These are phyloP conservation scores for Dicrurus megarhynchus DNA, from an alignment of 2,113 vertebrate species.

Conservation along the genomic window DNA sequence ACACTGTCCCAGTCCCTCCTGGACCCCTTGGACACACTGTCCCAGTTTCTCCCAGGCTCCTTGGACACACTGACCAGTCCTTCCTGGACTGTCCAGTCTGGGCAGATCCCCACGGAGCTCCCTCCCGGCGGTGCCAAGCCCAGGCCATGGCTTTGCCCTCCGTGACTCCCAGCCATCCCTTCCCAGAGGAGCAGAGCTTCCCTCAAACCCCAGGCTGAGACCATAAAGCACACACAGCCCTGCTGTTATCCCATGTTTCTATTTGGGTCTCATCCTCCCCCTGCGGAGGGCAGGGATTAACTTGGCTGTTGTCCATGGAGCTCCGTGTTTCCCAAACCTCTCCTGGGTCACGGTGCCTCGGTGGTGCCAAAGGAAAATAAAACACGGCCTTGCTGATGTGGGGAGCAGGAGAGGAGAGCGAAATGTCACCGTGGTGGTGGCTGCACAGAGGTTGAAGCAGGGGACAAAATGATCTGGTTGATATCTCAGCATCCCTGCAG, in stretches of 20 bases:
- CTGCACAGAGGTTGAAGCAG: background rate
- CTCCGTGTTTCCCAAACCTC: rapidly evolving
- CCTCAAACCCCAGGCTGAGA: background rate
- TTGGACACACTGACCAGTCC: background rate
- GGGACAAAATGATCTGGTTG: background rate
- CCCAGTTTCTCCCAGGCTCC: background rate
- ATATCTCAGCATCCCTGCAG: background rate
- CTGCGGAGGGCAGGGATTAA: background rate
- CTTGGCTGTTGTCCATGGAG: background rate
- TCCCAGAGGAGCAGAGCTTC: background rate
- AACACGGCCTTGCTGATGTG: background rate
- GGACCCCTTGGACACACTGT: background rate
- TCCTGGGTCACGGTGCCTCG: background rate
- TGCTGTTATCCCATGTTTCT: background rate
- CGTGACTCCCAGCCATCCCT: background rate
- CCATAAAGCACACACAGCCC: background rate
- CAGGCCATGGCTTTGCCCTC: background rate
- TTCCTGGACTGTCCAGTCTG: rapidly evolving
- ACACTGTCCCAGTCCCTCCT: background rate
- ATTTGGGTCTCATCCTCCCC: rapidly evolving
- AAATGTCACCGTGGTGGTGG: background rate
- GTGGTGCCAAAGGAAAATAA: background rate
- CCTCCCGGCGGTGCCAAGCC: rapidly evolving
- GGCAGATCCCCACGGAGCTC: background rate
- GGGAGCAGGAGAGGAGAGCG: background rate